Evolutionary conservation across 2,888 invertebrate genomes (phyloP), one percentile per base, ranked within the genome.

Genomic region (Pocota personata): DNA sequence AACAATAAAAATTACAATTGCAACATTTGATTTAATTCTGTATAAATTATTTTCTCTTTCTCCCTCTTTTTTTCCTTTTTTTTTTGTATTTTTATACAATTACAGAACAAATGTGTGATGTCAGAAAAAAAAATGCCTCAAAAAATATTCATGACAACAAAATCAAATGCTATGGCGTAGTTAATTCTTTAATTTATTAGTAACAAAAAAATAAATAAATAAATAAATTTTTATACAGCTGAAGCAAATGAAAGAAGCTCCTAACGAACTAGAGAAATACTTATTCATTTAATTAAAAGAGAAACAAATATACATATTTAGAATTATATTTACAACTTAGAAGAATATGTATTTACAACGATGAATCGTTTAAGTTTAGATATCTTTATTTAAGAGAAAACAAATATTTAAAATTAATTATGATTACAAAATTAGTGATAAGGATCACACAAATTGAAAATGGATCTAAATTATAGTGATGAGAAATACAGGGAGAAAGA

Each of bases 31-130:
- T 55, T 64, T 52, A 40, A 21, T 52, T 66, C 57, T 66, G 21
- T 57, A 21, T 52, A 50, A 40, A 57, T 52, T 79, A 10, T 40
- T 76, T 52, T 86, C 10, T 77, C 52, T 46, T 77, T 86, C 66
- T 79, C 78, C 76, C 78, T 21, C 82, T 78, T 64, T 71, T 57
- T 84, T 87, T 64, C 83, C 87, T 88, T 64, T 88, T 79, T 84
- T 79, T 69, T 67, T 55, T 78, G 60, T 84, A 73, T 88, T 77
- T 37, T 67, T 62, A 16, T 69, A 71, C 71, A 87, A 82, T 90
- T 91, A 73, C 91, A 92, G 92, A 91, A 92, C 92, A 90, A 91
- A 91, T 92, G 92, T 92, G 91, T 92, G 91, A 92, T 91, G 91
- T 88, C 91, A 87, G 88, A 83, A 88, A 89, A 88, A 88, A 90